Base-by-base conservation (phyloP, 2,888 invertebrate genomes). In the Nomada ferruginata region DNA sequence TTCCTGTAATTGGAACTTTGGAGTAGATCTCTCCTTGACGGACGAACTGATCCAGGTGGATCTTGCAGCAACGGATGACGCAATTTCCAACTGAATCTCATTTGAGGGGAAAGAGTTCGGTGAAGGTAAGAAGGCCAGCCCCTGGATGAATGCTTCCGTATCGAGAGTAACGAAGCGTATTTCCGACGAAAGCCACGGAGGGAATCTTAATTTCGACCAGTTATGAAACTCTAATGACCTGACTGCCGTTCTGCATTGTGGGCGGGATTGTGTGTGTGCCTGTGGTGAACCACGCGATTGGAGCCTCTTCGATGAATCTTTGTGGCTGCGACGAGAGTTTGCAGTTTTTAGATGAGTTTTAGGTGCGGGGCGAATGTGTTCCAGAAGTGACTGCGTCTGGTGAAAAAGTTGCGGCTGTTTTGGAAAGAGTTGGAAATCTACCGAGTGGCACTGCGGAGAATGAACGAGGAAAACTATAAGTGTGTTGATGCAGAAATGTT, bases 1-100 rank as follows among this genome's bases (percentile, higher is more conserved):
- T 85, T 85, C 69, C 63, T 36, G 83, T 88, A 89, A 89, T 89
- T 89, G 89, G 85, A 87, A 89, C 84, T 84, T 85, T 73, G 71
- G 74, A 55, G 52, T 47, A 80, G 82, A 84, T 79, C 76, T 85
- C 83, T 70, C 64, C 79, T 82, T 83, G 85, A 85, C 81, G 77
- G 74, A 74, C 77, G 70, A 83, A 81, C 81, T 85, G 88, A 87
- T 88, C 83, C 86, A 44, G 42, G 42, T 73, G 77, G 76, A 80
- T 84, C n/a, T 79, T 69, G 60, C 65, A 68, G 74, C 71, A 59
- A 82, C 77, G 77, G 53, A 79, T 76, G 77, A 77, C 73, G 87
- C 76, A 79, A 82, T 87, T 87, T 77, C 86, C 74, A 76, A 71
- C 53, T 59, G 87, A 72, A 80, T 84, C 77, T 77, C 84, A 60